Percentiles rank a stretch among this genome's conserved stretches.
These are phyloP conservation scores for Chrysodeixis includens DNA, from an alignment of 2,888 invertebrate genomes.

Conservation along the genomic window DNA sequence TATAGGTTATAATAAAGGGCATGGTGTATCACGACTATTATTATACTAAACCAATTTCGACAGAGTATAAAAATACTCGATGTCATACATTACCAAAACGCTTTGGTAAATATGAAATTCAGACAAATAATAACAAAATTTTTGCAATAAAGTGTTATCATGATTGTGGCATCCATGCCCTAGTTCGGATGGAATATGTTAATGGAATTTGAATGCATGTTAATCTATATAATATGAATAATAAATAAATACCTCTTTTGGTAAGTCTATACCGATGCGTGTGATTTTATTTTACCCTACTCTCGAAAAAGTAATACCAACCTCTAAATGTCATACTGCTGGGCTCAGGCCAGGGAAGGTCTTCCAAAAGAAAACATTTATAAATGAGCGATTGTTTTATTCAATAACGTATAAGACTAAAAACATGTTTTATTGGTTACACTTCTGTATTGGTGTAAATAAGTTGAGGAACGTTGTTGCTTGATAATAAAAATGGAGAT, in stretches of 20 bases:
- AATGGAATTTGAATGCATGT: slow-evolving; percentile 89
- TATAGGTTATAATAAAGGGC: slow-evolving; percentile 67
- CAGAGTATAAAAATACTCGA: slow-evolving; percentile 18
- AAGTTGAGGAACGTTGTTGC: background rate
- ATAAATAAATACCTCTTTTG: slow-evolving; percentile 88
- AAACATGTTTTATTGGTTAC: background rate
- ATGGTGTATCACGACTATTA: slow-evolving; percentile 74
- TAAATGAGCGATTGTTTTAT: background rate
- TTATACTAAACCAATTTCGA: slow-evolving; percentile 24
- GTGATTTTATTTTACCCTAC: slow-evolving; percentile 59
- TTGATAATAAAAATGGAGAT: background rate
- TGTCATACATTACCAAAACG: slow-evolving; percentile 20
- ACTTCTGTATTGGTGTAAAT: background rate
- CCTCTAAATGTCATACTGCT: no score
- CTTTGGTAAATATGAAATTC: background rate
- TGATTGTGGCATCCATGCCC: slow-evolving; percentile 77
- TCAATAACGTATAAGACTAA: background rate
- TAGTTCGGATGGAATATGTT: slow-evolving; percentile 81
- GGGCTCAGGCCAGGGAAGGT: no score
- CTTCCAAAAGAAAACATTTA: background rate
- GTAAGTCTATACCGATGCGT: slow-evolving; percentile 79
- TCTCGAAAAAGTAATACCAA: no score
- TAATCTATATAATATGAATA: slow-evolving; percentile 84
- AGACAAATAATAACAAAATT: slow-evolving; percentile 23
- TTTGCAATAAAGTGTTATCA: slow-evolving; percentile 43